phyloP scores from a whole-genome alignment of 2,113 vertebrate genomes.

The Chamaetylas fuelleborni region DNA sequence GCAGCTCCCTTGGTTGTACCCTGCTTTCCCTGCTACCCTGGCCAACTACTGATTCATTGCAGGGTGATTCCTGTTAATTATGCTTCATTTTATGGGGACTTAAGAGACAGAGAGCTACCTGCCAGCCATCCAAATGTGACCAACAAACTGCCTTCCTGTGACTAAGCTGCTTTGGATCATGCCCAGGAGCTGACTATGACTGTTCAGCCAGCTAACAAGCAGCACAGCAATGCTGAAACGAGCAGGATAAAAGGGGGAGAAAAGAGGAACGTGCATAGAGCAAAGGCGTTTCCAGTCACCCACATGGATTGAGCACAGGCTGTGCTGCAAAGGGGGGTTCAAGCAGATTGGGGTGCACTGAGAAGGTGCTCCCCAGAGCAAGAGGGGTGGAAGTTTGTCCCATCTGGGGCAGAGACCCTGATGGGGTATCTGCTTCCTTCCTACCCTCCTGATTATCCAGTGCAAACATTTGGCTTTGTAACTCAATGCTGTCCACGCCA shows the following conservation, averaged over 20 bases:
- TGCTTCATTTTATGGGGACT: not conserved
- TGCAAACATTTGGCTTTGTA: not conserved
- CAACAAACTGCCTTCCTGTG: slow-evolving; percentile 12
- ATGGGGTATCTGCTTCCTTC: not conserved
- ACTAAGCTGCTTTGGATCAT: slow-evolving; percentile 35
- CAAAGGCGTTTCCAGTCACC: fast-evolving
- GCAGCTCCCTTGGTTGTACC: not conserved
- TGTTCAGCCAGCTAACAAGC: not conserved
- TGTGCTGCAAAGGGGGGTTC: fast-evolving
- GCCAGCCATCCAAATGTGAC: not conserved
- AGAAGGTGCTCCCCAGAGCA: not conserved
- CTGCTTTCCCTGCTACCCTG: fast-evolving
- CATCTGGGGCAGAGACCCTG: not conserved
- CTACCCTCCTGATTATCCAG: not conserved
- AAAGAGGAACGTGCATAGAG: fast-evolving
- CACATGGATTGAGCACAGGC: fast-evolving
- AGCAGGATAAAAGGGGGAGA: not conserved
- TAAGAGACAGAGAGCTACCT: not conserved
- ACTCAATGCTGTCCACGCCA: fast-evolving
- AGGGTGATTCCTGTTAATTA: slow-evolving; percentile 1
- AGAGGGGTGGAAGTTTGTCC: not conserved
- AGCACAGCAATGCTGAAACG: not conserved
- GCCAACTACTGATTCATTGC: not conserved
- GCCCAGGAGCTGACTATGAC: slow-evolving; percentile 29
- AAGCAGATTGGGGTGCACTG: not conserved